Evolutionary conservation across 2,113 vertebrate genomes (phyloP).

Genomic region (Menidia beryllina): DNA sequence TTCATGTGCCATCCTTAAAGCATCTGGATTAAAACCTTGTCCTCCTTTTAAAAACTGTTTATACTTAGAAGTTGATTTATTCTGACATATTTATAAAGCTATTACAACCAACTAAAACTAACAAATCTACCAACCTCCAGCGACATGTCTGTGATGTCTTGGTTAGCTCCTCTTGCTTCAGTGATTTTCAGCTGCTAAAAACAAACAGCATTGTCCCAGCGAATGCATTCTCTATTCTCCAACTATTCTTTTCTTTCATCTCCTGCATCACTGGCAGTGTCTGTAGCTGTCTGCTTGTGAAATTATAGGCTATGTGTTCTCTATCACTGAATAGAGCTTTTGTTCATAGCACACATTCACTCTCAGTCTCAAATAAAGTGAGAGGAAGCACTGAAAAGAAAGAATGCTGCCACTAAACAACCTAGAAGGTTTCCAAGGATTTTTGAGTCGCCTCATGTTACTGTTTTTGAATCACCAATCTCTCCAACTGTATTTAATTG

Average conservation of each 20-base stretch:
- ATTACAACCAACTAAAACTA: no score
- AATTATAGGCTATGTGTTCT: constrained; percentile 12
- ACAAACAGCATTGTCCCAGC: not conserved
- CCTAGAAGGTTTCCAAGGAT: not conserved
- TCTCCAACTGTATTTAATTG: not conserved
- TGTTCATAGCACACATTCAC: constrained; percentile 43
- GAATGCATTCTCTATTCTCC: not conserved
- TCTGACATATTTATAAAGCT: no score
- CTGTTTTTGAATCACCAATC: not conserved
- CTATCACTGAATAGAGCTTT: constrained; percentile 52
- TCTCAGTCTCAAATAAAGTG: constrained; percentile 3
- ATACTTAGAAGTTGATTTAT: no score
- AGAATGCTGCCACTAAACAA: not conserved
- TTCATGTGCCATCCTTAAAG: no score
- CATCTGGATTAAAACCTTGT: no score
- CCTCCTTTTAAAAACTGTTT: no score
- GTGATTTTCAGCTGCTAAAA: not conserved
- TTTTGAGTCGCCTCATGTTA: not conserved
- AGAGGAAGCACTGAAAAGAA: not conserved
- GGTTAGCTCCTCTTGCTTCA: not conserved
- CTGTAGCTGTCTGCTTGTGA: constrained; percentile 22
- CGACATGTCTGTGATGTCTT: not conserved
- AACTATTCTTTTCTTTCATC: not conserved
- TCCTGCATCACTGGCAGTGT: constrained; percentile 8
- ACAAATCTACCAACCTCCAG: no score